These are phyloP conservation scores for Arion vulgaris DNA, from an alignment of 1,140 invertebrate genomes.

Conservation along the genomic window DNA sequence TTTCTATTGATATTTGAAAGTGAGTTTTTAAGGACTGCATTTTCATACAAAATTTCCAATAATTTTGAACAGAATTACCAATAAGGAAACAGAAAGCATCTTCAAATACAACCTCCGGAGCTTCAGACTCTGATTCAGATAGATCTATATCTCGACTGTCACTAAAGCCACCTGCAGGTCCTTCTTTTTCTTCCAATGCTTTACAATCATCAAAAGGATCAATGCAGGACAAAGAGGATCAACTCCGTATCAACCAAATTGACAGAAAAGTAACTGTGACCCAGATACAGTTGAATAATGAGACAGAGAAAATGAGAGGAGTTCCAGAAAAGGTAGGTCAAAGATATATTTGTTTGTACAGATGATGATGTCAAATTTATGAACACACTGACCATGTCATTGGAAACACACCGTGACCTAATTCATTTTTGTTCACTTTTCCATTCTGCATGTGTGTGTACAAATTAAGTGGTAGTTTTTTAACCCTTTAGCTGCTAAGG, in stretches of 20 bases:
- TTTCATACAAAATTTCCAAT: conserved; percentile 20
- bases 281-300: not conserved
- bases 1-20: not conserved
- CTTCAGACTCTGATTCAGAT: conserved; percentile 28
- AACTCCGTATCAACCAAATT: conserved; percentile 3
- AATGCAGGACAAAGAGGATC: not conserved
- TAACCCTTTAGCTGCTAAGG: no score
- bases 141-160: not conserved
- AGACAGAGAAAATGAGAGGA: conserved; percentile 13
- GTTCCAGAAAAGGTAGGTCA: conserved; percentile 20
- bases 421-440: no score
- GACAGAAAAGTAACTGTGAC: conserved; percentile 15
- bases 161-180: not conserved
- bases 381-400: no score
- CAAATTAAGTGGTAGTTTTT: no score
- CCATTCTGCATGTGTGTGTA: no score
- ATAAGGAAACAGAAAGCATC: not conserved
- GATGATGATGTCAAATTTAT: no score
- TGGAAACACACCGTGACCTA: no score
- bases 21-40: no score
- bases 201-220: not conserved
- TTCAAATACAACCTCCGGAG: not conserved
- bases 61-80: not conserved
- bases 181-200: not conserved
- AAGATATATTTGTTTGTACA: not conserved